Conservation (phyloP, 1,140 invertebrate species). For the roundworm (Caenorhabditis elegans) region WBcel235 BX284605.5:7958001-7958500, state of each 20-base stretch:
- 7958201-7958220: not conserved
- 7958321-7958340: not conserved
- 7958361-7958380: not conserved
- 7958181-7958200: not conserved
- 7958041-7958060: not conserved
- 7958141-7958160: no score
- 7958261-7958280: not conserved
- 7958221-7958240: not conserved
- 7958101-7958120: not conserved
- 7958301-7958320: not conserved
- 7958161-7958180: not conserved
- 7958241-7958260: not conserved
- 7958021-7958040: not conserved
- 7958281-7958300: not conserved
- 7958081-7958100: not conserved
- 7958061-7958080: not conserved
- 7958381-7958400: not conserved
- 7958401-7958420: no score
- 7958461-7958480: no score
- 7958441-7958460: no score
- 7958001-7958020: not conserved
- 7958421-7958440: no score
- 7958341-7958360: constrained; percentile 12
- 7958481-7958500: no score
- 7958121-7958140: no score